These are phyloP conservation scores for Aporophyla nigra DNA, from an alignment of 2,888 invertebrate genomes.

Conservation along the genomic window DNA sequence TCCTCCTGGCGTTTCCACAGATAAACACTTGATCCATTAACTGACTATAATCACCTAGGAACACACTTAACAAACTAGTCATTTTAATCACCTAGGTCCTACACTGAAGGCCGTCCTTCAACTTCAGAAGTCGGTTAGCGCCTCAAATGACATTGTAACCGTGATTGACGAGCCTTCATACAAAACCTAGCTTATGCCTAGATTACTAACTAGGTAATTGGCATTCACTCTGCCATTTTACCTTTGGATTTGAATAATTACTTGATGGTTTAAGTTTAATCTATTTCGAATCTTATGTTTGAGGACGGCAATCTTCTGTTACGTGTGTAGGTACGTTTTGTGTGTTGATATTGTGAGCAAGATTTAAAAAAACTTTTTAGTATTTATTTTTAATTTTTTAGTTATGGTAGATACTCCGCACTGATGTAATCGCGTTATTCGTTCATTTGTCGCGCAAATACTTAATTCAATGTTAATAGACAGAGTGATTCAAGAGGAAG, in stretches of 20 bases:
- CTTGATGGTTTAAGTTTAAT: not conserved
- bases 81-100: conserved; percentile 16
- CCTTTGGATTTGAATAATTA: conserved; percentile 29
- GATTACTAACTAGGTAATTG: conserved; percentile 44
- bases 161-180: conserved; percentile 46
- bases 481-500: too few species aligned
- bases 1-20: too few species aligned
- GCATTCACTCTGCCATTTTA: conserved; percentile 17
- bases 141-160: conserved; percentile 19
- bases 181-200: conserved; percentile 27
- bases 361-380: too few species aligned
- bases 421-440: too few species aligned
- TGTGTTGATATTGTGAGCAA: not conserved
- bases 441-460: too few species aligned
- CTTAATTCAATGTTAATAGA: too few species aligned
- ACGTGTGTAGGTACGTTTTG: not conserved
- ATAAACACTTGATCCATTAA: not conserved
- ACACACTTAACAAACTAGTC: not conserved
- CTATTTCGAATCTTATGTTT: not conserved
- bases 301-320: not conserved
- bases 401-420: too few species aligned
- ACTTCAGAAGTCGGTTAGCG: not conserved
- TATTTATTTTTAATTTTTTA: too few species aligned
- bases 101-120: conserved; percentile 6
- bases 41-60: not conserved